Evolutionary conservation across 2,113 vertebrate genomes (phyloP).

Genomic region (Vicugna pacos): DNA sequence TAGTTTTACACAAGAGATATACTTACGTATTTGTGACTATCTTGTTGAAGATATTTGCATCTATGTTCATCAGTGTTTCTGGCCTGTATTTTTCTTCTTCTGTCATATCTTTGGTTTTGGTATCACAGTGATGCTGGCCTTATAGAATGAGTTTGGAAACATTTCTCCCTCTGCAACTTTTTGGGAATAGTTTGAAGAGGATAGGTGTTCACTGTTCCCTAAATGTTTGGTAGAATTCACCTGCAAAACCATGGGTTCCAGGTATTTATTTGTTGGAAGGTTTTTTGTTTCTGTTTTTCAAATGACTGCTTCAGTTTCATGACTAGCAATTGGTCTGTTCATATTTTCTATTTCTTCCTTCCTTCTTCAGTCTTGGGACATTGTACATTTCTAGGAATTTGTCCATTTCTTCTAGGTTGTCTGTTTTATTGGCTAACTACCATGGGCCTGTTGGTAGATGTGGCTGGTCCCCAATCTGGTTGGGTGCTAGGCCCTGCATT

Average conservation of each 20-base stretch:
- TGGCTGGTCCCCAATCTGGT: not conserved
- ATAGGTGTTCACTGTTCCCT: not conserved
- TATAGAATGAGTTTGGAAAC: not conserved
- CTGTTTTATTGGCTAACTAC: not conserved
- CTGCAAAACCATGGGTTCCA: not conserved
- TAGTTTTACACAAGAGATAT: not conserved
- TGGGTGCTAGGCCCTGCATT: not conserved
- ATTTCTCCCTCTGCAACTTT: not conserved
- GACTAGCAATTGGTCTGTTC: not conserved
- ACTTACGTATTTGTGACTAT: not conserved
- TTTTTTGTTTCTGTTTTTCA: not conserved
- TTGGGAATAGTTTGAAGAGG: not conserved
- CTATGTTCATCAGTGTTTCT: not conserved
- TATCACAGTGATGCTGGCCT: not conserved
- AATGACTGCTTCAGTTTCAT: not conserved
- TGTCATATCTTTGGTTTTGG: not conserved
- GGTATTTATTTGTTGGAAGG: not conserved
- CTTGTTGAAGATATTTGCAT: not conserved
- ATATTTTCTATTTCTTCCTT: not conserved
- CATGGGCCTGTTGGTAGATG: not conserved
- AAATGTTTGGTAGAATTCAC: not conserved
- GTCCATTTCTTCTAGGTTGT: not conserved
- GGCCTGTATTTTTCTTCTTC: not conserved
- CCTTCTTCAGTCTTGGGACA: not conserved
- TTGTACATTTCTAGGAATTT: not conserved